Conservation (phyloP, 2,797 vertebrate species). For the Toxotes lorentzi region DNA sequence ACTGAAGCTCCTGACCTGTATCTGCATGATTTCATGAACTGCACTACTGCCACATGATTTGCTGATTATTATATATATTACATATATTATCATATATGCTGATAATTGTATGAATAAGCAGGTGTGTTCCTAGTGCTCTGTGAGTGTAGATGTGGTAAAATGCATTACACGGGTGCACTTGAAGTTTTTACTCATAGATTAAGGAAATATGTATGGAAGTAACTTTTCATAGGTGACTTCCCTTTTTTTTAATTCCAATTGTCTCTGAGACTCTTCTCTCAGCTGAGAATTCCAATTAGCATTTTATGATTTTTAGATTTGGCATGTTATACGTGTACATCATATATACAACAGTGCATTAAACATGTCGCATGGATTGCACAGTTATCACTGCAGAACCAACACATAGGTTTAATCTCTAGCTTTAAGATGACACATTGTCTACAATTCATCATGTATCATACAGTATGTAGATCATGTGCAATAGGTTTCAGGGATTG, state of each 20-base stretch:
- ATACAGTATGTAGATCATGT: conserved; percentile 52
- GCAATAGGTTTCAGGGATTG: conserved; percentile 46
- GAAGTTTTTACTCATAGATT: conserved; percentile 20
- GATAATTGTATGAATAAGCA: background rate
- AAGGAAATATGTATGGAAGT: background rate
- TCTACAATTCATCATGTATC: conserved; percentile 36
- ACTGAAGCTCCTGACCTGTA: background rate
- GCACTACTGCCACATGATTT: no score
- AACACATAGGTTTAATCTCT: conserved; percentile 39
- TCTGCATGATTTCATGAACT: background rate
- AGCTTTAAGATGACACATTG: conserved; percentile 47
- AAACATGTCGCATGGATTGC: background rate
- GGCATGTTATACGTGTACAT: background rate
- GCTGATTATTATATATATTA: no score
- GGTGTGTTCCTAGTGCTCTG: no score
- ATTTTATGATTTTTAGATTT: no score
- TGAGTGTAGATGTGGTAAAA: conserved; percentile 1
- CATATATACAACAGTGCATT: background rate
- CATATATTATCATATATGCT: no score
- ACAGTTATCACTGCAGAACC: background rate
- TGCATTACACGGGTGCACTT: background rate
- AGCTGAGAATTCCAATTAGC: no score
- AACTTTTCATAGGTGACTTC: background rate
- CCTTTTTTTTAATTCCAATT: no score
- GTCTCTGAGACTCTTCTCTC: no score